Conservation (phyloP, 2,113 vertebrate species). For the Penelope pileata region DNA sequence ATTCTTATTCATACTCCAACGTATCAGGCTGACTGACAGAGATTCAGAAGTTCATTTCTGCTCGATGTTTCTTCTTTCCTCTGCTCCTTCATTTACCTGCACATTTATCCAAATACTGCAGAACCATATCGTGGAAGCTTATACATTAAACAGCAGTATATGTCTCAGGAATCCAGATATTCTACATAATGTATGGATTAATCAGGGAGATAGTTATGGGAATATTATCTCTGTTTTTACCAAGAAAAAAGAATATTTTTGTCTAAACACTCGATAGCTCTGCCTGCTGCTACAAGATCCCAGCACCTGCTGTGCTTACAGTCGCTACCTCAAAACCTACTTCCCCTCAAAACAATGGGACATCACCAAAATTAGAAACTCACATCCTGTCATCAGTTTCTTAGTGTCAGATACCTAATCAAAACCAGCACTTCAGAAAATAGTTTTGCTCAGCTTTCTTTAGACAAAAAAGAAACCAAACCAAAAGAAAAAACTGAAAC, state of each 20-base stretch:
- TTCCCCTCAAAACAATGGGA: slow-evolving; percentile 53
- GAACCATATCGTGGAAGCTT: neutral
- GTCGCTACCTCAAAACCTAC: slow-evolving; percentile 30
- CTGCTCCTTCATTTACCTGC: neutral
- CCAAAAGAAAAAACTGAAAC: neutral
- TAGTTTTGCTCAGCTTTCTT: neutral
- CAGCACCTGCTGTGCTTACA: slow-evolving; percentile 49
- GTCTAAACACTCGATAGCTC: neutral
- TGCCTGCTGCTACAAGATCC: slow-evolving; percentile 10
- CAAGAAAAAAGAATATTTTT: slow-evolving; percentile 4
- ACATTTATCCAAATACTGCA: neutral
- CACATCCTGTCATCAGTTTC: slow-evolving; percentile 22
- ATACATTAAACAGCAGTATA: neutral
- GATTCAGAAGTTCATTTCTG: neutral
- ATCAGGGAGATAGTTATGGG: neutral
- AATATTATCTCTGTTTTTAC: neutral
- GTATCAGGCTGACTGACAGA: neutral
- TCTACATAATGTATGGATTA: neutral
- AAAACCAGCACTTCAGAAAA: slow-evolving; percentile 28
- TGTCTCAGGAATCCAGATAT: neutral
- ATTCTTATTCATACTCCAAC: neutral
- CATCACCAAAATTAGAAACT: slow-evolving; percentile 59
- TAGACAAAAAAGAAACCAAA: neutral
- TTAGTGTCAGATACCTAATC: slow-evolving; percentile 46
- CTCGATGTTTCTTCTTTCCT: neutral